Percentiles rank a stretch among this genome's conserved stretches.
Conservation (phyloP, 2,113 vertebrate species). For the Gorsachius goisagi region DNA sequence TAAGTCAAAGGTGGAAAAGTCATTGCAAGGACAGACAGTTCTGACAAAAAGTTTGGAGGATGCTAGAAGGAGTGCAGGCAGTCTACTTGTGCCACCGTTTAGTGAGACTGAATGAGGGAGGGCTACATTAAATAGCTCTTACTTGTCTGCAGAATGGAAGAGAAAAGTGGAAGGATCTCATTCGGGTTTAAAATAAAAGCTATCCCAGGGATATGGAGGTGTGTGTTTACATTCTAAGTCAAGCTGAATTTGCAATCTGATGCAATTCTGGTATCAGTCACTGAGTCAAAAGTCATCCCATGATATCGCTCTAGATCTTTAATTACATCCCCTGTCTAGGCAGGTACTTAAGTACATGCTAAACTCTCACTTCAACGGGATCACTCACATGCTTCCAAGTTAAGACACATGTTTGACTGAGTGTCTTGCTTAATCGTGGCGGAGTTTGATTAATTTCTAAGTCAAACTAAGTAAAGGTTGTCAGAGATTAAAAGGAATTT, state of each 20-base stretch:
- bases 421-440: neutral
- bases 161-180: neutral
- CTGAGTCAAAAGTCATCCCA: neutral
- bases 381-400: neutral
- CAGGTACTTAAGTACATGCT: neutral
- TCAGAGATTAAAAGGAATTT: neutral
- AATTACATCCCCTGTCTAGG: neutral
- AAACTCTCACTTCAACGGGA: neutral
- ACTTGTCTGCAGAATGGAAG: neutral
- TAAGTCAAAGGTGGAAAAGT: neutral
- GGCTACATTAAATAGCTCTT: neutral
- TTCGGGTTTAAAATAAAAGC: neutral
- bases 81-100: neutral
- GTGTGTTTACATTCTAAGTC: neutral
- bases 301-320: neutral
- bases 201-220: neutral
- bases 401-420: neutral
- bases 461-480: neutral
- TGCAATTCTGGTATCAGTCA: neutral
- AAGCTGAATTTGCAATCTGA: neutral
- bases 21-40: neutral
- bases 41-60: neutral
- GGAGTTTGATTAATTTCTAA: neutral
- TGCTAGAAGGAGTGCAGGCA: neutral
- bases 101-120: neutral